Conservation (phyloP, 2,797 vertebrate species). For the Crenichthys baileyi region DNA sequence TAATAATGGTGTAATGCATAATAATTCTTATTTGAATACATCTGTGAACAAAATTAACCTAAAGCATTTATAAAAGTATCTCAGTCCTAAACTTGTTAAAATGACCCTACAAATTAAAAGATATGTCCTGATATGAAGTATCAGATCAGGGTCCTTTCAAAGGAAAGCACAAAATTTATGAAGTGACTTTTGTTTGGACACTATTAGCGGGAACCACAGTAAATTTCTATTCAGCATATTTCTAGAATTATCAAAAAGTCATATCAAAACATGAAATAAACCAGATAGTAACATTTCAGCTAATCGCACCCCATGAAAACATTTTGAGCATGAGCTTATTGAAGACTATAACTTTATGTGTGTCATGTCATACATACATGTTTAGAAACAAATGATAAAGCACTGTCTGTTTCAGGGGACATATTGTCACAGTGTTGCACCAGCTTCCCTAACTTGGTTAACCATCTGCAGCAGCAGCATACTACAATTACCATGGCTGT, state of each 20-base stretch:
- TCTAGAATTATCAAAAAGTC: too few species aligned
- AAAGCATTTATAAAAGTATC: conserved; percentile 12
- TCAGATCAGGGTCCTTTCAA: neutral
- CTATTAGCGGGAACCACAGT: neutral
- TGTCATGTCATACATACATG: neutral
- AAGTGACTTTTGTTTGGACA: neutral
- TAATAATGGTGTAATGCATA: neutral
- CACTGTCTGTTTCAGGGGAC: neutral
- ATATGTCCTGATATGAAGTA: neutral
- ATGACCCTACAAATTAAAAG: neutral
- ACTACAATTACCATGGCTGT: neutral
- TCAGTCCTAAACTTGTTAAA: conserved; percentile 14
- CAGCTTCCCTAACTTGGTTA: neutral
- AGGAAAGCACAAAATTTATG: neutral
- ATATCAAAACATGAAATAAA: too few species aligned
- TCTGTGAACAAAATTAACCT: neutral
- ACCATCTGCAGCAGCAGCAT: neutral
- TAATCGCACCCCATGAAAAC: neutral
- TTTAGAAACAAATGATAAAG: neutral
- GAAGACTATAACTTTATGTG: neutral
- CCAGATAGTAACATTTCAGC: neutral
- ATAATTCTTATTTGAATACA: neutral
- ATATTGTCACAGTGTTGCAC: neutral
- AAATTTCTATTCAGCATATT: neutral
- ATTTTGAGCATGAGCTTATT: neutral